phyloP scores from a whole-genome alignment of 1,140 invertebrate genomes.

The Acromyrmex heyeri region DNA sequence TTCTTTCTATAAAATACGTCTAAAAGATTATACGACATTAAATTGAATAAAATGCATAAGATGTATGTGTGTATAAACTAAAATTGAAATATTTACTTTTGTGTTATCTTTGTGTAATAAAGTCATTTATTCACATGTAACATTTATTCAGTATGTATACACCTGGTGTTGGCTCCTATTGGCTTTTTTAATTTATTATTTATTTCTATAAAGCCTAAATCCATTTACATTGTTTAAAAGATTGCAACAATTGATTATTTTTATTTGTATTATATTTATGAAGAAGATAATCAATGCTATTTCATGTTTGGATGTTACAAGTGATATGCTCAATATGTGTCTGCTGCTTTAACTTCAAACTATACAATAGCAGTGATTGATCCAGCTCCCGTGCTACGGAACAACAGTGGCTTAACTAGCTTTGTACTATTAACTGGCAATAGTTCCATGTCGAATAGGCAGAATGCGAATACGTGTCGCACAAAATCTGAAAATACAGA shows the following conservation, averaged over 20 bases:
- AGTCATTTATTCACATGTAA: too few relatives aligned
- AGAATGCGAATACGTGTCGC: background rate
- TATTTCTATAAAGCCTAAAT: too few relatives aligned
- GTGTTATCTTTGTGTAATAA: too few relatives aligned
- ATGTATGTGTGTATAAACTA: too few relatives aligned
- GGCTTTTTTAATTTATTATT: too few relatives aligned
- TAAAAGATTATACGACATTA: too few relatives aligned
- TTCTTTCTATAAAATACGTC: background rate
- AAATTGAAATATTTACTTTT: too few relatives aligned
- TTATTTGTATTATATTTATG: background rate
- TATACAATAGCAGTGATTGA: constrained; percentile 39
- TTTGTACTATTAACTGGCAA: constrained; percentile 6
- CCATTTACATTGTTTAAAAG: background rate
- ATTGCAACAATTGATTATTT: background rate
- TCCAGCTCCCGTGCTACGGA: background rate
- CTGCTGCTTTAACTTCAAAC: background rate
- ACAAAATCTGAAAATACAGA: background rate
- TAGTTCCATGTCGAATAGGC: background rate
- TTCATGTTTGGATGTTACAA: background rate
- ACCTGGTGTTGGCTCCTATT: too few relatives aligned
- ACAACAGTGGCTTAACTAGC: constrained; percentile 13
- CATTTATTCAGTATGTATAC: too few relatives aligned
- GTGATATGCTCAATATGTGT: background rate
- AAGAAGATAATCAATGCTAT: background rate
- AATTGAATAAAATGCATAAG: too few relatives aligned